Evolutionary conservation across 2,888 invertebrate species (phyloP).

Genomic region (Eupithecia subumbrata): DNA sequence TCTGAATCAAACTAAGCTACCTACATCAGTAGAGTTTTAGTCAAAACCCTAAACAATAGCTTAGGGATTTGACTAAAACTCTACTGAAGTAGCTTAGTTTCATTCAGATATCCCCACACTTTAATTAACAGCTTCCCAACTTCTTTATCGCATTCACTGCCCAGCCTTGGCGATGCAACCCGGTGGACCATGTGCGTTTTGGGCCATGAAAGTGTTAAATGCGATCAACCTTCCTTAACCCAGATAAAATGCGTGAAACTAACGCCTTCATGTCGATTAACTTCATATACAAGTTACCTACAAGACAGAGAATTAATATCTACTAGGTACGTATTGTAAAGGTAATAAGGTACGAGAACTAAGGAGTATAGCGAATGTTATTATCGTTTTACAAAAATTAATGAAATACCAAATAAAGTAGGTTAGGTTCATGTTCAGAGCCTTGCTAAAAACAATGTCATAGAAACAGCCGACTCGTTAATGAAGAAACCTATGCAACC

Average conservation of each 20-base stretch:
- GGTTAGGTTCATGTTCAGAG: not conserved
- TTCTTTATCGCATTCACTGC: not conserved
- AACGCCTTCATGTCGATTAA: not conserved
- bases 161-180: not conserved
- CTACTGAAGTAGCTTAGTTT: too few species aligned
- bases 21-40: not conserved
- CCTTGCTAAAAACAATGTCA: not conserved
- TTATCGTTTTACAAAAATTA: not conserved
- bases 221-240: not conserved
- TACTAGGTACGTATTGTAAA: not conserved
- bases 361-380: not conserved
- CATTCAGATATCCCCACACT: too few species aligned
- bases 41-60: too few species aligned
- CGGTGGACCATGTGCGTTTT: not conserved
- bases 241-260: not conserved
- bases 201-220: not conserved
- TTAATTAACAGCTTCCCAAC: not conserved
- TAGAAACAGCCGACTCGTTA: not conserved
- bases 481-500: constrained; percentile 20
- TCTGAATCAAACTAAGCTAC: not conserved
- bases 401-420: not conserved
- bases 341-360: not conserved
- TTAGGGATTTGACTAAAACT: too few species aligned
- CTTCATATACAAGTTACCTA: not conserved
- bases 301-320: not conserved